Conservation (phyloP, 2,888 invertebrate species). For the Gasteruption jaculator region DNA sequence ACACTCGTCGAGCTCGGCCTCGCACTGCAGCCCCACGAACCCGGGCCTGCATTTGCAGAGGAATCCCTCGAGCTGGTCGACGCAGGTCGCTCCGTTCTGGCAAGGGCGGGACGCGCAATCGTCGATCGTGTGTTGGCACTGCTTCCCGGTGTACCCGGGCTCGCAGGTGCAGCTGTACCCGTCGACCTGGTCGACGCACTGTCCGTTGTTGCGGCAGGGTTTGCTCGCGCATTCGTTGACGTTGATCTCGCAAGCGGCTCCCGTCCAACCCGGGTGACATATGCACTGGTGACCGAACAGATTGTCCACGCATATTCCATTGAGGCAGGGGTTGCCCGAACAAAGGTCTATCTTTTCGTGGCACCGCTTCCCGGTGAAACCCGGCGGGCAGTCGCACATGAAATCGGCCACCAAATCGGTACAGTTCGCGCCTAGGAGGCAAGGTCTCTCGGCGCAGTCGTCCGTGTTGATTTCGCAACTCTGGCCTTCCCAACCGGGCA, state of each 20-base stretch:
- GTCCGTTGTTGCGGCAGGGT: constrained; percentile 90
- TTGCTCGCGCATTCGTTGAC: constrained; percentile 85
- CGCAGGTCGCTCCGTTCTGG: constrained; percentile 85
- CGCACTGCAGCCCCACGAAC: constrained; percentile 87
- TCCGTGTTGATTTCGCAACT: constrained; percentile 90
- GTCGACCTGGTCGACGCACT: constrained; percentile 82
- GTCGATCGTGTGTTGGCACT: constrained; percentile 89
- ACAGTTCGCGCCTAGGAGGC: constrained; percentile 84
- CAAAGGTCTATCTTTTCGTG: constrained; percentile 94
- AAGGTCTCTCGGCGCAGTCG: constrained; percentile 90
- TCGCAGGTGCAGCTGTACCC: constrained; percentile 86
- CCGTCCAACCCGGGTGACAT: constrained; percentile 91
- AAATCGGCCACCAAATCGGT: constrained; percentile 94
- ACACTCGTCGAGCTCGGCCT: constrained; percentile 90
- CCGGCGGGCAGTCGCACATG: constrained; percentile 86
- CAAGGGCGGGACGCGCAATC: constrained; percentile 88
- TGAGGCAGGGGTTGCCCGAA: constrained; percentile 82
- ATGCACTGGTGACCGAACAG: constrained; percentile 82
- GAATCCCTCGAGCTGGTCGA: constrained; percentile 86
- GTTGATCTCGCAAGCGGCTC: constrained; percentile 79
- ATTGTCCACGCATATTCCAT: constrained; percentile 89
- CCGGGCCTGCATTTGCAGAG: constrained; percentile 90
- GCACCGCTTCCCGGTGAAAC: constrained; percentile 94
- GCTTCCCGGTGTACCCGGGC: constrained; percentile 89
- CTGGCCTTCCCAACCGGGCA: constrained; percentile 96